Percentiles rank a stretch among this genome's conserved stretches.
Conservation (phyloP, 2,113 vertebrate species). For the Scalopus aquaticus region DNA sequence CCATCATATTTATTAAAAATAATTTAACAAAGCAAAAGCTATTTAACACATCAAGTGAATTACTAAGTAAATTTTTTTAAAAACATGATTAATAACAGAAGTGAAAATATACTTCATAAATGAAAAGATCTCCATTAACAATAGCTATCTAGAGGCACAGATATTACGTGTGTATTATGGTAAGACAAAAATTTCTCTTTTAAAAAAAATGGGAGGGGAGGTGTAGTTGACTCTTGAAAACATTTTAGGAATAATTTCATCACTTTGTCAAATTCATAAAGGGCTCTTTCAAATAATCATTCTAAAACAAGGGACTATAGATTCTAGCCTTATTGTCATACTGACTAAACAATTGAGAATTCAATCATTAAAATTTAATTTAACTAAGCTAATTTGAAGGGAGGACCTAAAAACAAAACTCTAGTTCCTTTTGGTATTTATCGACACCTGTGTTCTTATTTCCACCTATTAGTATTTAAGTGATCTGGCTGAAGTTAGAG, state of each 20-base stretch:
- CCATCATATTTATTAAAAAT: slow-evolving; percentile 10
- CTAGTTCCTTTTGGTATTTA: background rate
- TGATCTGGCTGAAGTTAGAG: background rate
- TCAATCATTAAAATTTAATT: background rate
- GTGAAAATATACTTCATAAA: background rate
- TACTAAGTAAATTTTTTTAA: slow-evolving; percentile 23
- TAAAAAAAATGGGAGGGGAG: background rate
- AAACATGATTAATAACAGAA: slow-evolving; percentile 33
- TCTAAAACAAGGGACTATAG: background rate
- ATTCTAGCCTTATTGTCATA: background rate
- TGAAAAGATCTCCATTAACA: background rate
- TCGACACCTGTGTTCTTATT: background rate
- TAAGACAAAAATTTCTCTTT: background rate
- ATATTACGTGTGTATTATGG: background rate
- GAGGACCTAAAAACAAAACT: slow-evolving; percentile 16
- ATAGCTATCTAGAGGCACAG: background rate
- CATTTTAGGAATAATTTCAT: slow-evolving; percentile 33
- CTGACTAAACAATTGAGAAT: slow-evolving; percentile 25
- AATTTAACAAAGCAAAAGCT: slow-evolving; percentile 22
- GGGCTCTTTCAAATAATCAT: slow-evolving; percentile 44
- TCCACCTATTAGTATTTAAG: slow-evolving; percentile 10
- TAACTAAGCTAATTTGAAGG: background rate
- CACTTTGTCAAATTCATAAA: slow-evolving; percentile 1
- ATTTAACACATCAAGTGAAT: slow-evolving; percentile 19
- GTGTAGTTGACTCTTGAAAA: background rate